These are phyloP conservation scores for Formica selysi DNA, from an alignment of 1,140 invertebrate genomes.

Conservation along the genomic window DNA sequence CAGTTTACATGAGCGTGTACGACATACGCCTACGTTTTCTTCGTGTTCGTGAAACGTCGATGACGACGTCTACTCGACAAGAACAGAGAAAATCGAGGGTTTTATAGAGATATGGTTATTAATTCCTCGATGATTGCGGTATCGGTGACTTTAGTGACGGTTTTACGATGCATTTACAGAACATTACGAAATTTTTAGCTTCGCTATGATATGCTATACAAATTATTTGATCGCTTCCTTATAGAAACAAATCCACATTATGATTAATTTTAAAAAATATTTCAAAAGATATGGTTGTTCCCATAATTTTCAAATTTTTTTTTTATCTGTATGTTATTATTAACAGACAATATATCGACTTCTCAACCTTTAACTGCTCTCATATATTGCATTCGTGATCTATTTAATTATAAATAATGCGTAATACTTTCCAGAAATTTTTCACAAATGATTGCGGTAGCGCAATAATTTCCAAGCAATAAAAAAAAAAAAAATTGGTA, in stretches of 20 bases:
- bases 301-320: background rate
- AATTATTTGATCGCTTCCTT: background rate
- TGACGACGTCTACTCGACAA: conserved; percentile 68
- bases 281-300: background rate
- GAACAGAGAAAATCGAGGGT: conserved; percentile 63
- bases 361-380: background rate
- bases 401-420: background rate
- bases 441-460: conserved; percentile 20
- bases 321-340: background rate
- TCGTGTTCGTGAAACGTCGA: conserved; percentile 70
- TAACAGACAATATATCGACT: background rate
- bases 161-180: background rate
- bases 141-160: conserved; percentile 19
- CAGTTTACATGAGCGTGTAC: conserved; percentile 17
- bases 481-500: background rate
- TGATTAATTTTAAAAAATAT: background rate
- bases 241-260: background rate
- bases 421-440: conserved; percentile 23
- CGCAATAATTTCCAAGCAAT: conserved; percentile 19
- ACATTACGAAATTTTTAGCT: background rate
- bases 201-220: background rate
- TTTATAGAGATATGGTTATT: conserved; percentile 16
- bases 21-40: conserved; percentile 16
- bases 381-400: background rate
- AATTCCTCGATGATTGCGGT: conserved; percentile 41